These are phyloP conservation scores for Poeciliopsis prolifica DNA, from an alignment of 2,113 vertebrate species.

Conservation along the genomic window DNA sequence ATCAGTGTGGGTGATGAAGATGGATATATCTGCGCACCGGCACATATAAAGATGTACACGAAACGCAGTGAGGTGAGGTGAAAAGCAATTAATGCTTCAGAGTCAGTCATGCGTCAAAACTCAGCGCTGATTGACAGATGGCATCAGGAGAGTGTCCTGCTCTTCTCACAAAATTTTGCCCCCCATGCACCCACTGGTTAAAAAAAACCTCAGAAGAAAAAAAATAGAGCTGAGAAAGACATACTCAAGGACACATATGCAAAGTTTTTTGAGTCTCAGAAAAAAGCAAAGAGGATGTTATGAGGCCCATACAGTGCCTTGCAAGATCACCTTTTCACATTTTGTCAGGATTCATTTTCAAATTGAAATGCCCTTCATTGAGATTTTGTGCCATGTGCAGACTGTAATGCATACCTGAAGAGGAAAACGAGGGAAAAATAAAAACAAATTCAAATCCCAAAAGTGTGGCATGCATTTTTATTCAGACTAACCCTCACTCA, in stretches of 20 bases:
- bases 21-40: slow-evolving; percentile 32
- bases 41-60: neutral
- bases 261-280: slow-evolving; percentile 1
- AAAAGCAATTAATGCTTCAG: slow-evolving; percentile 69
- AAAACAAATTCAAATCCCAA: neutral
- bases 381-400: neutral
- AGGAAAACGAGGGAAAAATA: neutral
- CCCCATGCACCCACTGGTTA: neutral
- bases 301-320: neutral
- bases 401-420: neutral
- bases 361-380: neutral
- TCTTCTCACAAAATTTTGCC: slow-evolving; percentile 6
- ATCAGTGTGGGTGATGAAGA: slow-evolving; percentile 73
- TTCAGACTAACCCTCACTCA: neutral
- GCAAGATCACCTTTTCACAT: neutral
- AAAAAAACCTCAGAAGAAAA: slow-evolving; percentile 15
- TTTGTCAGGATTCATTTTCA: neutral
- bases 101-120: slow-evolving; percentile 53
- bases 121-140: slow-evolving; percentile 67
- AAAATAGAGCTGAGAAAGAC: slow-evolving; percentile 22
- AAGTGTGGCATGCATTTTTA: neutral
- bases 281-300: slow-evolving; percentile 22
- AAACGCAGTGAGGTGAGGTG: slow-evolving; percentile 46
- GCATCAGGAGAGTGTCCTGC: slow-evolving; percentile 58
- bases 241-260: slow-evolving; percentile 55